Evolutionary conservation across 2,888 invertebrate species (phyloP).

Genomic region (Dynastes grantii): DNA sequence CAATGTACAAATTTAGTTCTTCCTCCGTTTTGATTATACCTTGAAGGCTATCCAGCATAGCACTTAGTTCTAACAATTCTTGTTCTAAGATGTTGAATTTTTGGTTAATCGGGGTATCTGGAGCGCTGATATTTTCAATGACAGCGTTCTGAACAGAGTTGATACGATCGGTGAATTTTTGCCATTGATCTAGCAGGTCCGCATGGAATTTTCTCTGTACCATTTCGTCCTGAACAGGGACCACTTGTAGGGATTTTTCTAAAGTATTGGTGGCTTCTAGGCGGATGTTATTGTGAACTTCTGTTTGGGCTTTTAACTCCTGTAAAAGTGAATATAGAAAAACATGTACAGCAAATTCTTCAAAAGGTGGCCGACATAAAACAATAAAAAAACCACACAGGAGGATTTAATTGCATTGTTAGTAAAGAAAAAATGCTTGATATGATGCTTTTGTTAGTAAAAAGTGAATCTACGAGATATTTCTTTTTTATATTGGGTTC

Average conservation of each 20-base stretch:
- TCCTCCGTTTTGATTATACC: constrained; percentile 89
- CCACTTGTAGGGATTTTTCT: constrained; percentile 83
- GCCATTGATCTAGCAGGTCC: constrained; percentile 86
- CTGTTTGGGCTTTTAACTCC: constrained; percentile 90
- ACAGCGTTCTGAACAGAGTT: constrained; percentile 79
- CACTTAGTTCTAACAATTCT: constrained; percentile 83
- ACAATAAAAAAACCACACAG: constrained; percentile 16
- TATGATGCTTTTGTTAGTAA: constrained; percentile 11
- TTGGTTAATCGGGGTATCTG: constrained; percentile 82
- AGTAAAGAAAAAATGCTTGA: background rate
- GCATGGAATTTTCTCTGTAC: constrained; percentile 85
- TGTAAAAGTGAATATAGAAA: constrained; percentile 58
- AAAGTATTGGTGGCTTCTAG: constrained; percentile 82
- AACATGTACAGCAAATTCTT: background rate
- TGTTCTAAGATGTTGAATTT: constrained; percentile 83
- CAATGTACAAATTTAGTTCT: constrained; percentile 86
- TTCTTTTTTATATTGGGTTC: background rate
- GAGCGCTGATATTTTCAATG: constrained; percentile 80
- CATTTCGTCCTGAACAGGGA: constrained; percentile 90
- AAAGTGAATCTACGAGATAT: constrained; percentile 1
- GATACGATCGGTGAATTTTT: constrained; percentile 77
- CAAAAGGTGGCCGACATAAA: background rate
- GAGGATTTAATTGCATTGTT: background rate
- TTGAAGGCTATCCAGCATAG: constrained; percentile 80
- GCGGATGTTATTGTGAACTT: constrained; percentile 85